phyloP scores from a whole-genome alignment of 2,113 vertebrate species.

The Thomomys bottae region DNA sequence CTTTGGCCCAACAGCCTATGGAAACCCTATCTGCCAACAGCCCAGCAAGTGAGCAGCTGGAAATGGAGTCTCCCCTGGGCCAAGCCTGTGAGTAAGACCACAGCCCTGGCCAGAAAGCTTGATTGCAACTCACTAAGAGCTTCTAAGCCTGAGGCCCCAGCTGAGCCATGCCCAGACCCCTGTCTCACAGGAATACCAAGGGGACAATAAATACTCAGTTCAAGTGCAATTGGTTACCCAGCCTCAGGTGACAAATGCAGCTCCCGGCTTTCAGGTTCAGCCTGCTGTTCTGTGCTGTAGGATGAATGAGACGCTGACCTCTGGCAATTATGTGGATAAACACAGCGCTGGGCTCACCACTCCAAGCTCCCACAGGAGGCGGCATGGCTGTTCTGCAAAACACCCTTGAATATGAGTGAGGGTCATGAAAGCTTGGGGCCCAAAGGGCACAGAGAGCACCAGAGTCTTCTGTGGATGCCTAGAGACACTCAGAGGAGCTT shows the following conservation, averaged over 20 bases:
- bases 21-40: not conserved
- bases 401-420: not conserved
- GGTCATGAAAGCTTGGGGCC: not conserved
- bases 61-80: rapidly evolving
- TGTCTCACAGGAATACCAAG: not conserved
- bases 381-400: not conserved
- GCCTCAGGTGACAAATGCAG: not conserved
- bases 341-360: not conserved
- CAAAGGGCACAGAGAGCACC: not conserved
- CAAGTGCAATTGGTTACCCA: too few species aligned
- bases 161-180: not conserved
- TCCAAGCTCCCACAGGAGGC: not conserved
- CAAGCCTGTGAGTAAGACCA: not conserved
- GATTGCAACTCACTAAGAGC: not conserved
- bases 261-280: not conserved
- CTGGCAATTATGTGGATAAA: too few species aligned
- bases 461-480: not conserved
- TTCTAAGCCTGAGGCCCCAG: not conserved
- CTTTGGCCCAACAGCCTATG: not conserved
- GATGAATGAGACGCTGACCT: not conserved
- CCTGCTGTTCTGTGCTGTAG: not conserved
- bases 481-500: not conserved
- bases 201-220: too few species aligned
- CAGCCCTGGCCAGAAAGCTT: not conserved
- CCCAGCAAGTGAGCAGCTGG: not conserved